These are phyloP conservation scores for Leuciscus waleckii DNA, from an alignment of 2,797 vertebrate genomes.

Conservation along the genomic window DNA sequence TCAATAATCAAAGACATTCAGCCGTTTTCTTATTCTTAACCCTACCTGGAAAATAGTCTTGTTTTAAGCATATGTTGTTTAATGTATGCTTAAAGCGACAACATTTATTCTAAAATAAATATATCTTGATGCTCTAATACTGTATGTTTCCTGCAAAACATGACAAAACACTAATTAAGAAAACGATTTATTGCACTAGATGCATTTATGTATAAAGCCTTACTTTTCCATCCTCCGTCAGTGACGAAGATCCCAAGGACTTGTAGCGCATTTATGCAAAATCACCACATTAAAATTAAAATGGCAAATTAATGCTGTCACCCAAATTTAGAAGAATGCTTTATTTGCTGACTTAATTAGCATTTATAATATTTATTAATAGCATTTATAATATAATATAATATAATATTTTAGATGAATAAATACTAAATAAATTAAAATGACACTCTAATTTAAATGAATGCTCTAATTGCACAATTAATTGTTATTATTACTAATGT, in stretches of 20 bases:
- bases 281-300: neutral
- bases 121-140: neutral
- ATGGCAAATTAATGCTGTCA: neutral
- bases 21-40: too few relatives aligned
- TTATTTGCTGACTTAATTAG: neutral
- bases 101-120: neutral
- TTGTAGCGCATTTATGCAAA: neutral
- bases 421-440: neutral
- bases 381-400: too few relatives aligned
- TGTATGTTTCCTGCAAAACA: neutral
- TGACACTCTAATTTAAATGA: neutral
- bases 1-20: too few relatives aligned
- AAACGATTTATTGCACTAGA: neutral
- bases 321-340: neutral
- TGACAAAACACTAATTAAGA: neutral
- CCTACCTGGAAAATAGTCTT: neutral
- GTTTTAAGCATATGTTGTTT: too few relatives aligned
- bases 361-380: neutral
- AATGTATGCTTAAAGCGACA: neutral
- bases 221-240: neutral
- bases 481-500: neutral
- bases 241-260: neutral
- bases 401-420: neutral
- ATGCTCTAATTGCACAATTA: neutral
- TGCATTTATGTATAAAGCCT: neutral